Conservation (phyloP, 1,140 invertebrate genomes). For the Musca domestica region DNA sequence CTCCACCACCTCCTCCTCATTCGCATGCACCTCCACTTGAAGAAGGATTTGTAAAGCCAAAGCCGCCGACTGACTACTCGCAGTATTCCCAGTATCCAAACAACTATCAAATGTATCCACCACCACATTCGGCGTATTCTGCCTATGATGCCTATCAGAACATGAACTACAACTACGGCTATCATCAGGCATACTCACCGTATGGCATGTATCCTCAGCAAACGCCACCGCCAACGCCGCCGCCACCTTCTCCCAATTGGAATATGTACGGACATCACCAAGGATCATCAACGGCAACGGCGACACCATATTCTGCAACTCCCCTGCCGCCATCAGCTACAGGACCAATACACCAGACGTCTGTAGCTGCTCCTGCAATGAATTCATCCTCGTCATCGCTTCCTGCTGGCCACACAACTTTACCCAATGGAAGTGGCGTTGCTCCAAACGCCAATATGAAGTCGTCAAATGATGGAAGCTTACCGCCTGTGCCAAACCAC, state of each 20-base stretch:
- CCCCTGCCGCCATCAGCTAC: slow-evolving; percentile 29
- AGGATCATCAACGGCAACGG: slow-evolving; percentile 21
- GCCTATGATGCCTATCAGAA: slow-evolving; percentile 53
- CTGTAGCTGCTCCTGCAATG: background rate
- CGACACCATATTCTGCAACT: slow-evolving; percentile 34
- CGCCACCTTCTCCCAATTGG: slow-evolving; percentile 60
- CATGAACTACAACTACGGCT: slow-evolving; percentile 53
- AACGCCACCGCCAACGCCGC: slow-evolving; percentile 54
- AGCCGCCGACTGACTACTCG: slow-evolving; percentile 49
- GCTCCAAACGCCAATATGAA: slow-evolving; percentile 8
- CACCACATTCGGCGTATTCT: slow-evolving; percentile 47
- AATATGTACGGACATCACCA: slow-evolving; percentile 58
- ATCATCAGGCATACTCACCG: slow-evolving; percentile 50
- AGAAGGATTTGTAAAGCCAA: slow-evolving; percentile 53
- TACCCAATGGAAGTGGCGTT: background rate
- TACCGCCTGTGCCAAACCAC: background rate
- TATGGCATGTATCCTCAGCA: slow-evolving; percentile 55
- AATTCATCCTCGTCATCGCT: slow-evolving; percentile 29
- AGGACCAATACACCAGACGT: slow-evolving; percentile 19
- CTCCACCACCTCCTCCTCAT: slow-evolving; percentile 17
- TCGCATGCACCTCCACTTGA: slow-evolving; percentile 37
- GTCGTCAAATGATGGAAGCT: background rate
- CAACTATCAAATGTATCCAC: slow-evolving; percentile 54
- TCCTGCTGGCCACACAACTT: slow-evolving; percentile 22
- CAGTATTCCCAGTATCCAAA: slow-evolving; percentile 51